Percentiles rank a stretch among this genome's conserved stretches.
Conservation (phyloP, 2,888 invertebrate genomes). For the Phengaris alcon region DNA sequence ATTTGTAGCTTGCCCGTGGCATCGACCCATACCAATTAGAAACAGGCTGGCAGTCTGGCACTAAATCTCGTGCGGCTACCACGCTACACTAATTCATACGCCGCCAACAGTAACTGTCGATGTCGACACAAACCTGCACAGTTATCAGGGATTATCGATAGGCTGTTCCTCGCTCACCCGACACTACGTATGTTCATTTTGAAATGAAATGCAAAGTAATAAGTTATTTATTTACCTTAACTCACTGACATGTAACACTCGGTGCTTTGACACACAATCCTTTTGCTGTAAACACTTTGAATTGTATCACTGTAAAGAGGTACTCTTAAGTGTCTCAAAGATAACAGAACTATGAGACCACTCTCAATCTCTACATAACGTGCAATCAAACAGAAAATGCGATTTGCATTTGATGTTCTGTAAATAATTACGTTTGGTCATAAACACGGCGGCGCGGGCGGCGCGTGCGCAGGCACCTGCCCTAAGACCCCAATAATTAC, state of each 20-base stretch:
- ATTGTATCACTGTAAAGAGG: no score
- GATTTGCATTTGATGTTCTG: constrained; percentile 41
- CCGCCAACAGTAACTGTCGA: constrained; percentile 63
- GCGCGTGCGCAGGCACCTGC: constrained; percentile 72
- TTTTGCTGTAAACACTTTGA: no score
- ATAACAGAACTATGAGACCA: no score
- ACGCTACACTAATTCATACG: constrained; percentile 77
- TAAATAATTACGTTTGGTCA: constrained; percentile 53
- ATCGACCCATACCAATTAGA: constrained; percentile 74
- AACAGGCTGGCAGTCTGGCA: constrained; percentile 61
- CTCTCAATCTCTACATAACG: neutral
- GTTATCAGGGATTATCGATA: constrained; percentile 62
- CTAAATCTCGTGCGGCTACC: constrained; percentile 75
- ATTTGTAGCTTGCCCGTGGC: constrained; percentile 72
- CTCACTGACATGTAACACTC: no score
- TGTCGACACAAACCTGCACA: constrained; percentile 63
- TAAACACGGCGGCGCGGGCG: constrained; percentile 48
- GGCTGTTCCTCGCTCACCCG: constrained; percentile 46
- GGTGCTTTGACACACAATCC: no score
- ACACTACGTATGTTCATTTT: constrained; percentile 16
- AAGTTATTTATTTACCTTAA: no score
- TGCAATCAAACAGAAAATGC: constrained; percentile 25
- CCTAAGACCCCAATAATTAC: constrained; percentile 74
- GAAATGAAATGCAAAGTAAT: neutral
- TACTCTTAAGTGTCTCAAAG: no score